phyloP scores from a whole-genome alignment of 1,140 invertebrate genomes.

The Arion vulgaris region DNA sequence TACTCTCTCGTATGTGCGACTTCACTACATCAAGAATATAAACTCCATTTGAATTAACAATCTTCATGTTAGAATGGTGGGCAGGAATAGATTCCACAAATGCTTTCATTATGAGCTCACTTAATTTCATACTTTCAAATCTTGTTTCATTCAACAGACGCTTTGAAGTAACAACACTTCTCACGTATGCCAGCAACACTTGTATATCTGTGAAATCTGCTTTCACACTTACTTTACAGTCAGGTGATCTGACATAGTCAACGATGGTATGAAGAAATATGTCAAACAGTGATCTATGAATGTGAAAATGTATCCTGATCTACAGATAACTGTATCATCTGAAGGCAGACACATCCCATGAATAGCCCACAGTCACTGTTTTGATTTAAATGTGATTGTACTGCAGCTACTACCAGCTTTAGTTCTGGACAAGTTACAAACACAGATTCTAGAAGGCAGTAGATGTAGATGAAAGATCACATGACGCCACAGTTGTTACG shows the following conservation, averaged over 20 bases:
- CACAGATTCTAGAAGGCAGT: constrained; percentile 41
- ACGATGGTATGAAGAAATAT: constrained; percentile 35
- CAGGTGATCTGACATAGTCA: constrained; percentile 36
- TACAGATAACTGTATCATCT: constrained; percentile 43
- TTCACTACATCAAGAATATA: constrained; percentile 39
- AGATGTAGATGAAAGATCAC: constrained; percentile 45
- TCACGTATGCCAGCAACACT: constrained; percentile 45
- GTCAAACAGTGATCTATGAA: constrained; percentile 45
- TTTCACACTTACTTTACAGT: constrained; percentile 40
- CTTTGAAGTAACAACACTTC: constrained; percentile 46
- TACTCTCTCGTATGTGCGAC: constrained; percentile 32
- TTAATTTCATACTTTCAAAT: constrained; percentile 31
- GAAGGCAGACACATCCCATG: constrained; percentile 32
- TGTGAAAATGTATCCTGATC: constrained; percentile 21
- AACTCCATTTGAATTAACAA: constrained; percentile 38
- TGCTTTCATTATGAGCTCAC: constrained; percentile 46
- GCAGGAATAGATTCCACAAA: constrained; percentile 50
- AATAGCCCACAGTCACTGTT: constrained; percentile 53
- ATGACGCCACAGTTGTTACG: constrained; percentile 49
- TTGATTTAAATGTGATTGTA: constrained; percentile 47
- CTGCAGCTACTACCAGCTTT: constrained; percentile 44
- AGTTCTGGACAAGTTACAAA: constrained; percentile 47
- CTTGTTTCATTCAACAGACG: constrained; percentile 37
- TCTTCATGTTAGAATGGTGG: not conserved
- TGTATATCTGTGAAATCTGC: constrained; percentile 43